A percentile compares a stretch with the other conserved stretches of the same genome.
Evolutionary conservation across 2,888 invertebrate species (phyloP).

Genomic region (Calliopum simillimum): DNA sequence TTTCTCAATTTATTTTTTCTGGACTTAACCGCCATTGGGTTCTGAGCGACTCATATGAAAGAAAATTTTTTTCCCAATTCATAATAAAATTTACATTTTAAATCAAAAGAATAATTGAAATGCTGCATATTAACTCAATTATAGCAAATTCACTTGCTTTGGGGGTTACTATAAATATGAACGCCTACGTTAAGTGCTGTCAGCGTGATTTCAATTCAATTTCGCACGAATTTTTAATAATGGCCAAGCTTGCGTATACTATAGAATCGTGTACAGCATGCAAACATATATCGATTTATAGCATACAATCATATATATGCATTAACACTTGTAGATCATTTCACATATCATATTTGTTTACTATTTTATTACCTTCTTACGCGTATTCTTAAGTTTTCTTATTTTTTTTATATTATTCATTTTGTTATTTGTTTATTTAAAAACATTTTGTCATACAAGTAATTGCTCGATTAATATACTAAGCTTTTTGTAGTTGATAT

Average conservation of each 20-base stretch:
- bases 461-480: background rate
- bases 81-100: too few relatives aligned
- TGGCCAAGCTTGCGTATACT: background rate
- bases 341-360: conserved; percentile 13
- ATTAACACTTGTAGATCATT: conserved; percentile 19
- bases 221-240: conserved; percentile 14
- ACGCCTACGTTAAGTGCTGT: background rate
- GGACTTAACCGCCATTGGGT: too few relatives aligned
- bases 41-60: too few relatives aligned
- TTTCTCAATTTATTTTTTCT: too few relatives aligned
- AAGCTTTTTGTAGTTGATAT: background rate
- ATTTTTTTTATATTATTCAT: conserved; percentile 2
- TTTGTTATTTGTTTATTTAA: conserved; percentile 16
- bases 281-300: background rate
- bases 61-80: too few relatives aligned
- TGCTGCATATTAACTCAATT: background rate
- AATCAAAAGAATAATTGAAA: background rate
- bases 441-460: conserved; percentile 19
- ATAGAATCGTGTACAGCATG: background rate
- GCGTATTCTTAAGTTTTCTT: conserved; percentile 31
- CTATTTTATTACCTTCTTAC: conserved; percentile 36
- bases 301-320: conserved; percentile 1
- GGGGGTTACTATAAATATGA: too few relatives aligned
- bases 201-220: conserved; percentile 8
- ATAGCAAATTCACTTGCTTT: background rate